Evolutionary conservation across 1,140 invertebrate genomes (phyloP).

Genomic region (Orussus abietinus): DNA sequence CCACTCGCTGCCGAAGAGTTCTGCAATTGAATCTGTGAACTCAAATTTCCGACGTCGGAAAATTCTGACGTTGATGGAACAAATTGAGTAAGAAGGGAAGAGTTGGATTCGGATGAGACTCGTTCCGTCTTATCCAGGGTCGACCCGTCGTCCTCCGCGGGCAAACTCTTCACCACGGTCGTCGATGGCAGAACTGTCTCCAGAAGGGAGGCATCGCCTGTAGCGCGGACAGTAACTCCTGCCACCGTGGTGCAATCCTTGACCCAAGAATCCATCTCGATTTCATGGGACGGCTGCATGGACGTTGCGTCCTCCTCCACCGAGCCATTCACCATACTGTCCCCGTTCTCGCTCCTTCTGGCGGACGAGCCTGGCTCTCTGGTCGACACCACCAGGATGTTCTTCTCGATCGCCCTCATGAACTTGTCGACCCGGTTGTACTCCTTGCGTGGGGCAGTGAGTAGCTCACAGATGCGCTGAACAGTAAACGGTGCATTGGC

Average conservation of each 20-base stretch:
- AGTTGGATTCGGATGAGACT: constrained; percentile 1
- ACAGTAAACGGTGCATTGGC: constrained; percentile 93
- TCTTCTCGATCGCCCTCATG: constrained; percentile 91
- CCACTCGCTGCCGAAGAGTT: constrained; percentile 16
- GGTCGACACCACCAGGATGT: constrained; percentile 92
- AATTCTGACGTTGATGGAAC: constrained; percentile 29
- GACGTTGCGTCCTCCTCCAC: constrained; percentile 41
- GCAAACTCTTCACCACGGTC: constrained; percentile 17
- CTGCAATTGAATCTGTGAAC: constrained; percentile 21
- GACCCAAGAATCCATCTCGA: constrained; percentile 49
- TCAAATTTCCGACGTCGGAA: constrained; percentile 17
- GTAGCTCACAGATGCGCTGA: constrained; percentile 89
- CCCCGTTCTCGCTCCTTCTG: constrained; percentile 63
- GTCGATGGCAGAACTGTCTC: constrained; percentile 18
- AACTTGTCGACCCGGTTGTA: constrained; percentile 96
- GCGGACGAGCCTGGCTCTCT: constrained; percentile 72
- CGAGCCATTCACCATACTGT: constrained; percentile 58
- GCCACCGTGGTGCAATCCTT: constrained; percentile 38
- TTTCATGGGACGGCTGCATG: constrained; percentile 34
- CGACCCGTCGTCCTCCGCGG: constrained; percentile 15
- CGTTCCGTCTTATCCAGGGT: constrained; percentile 16
- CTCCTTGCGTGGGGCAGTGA: constrained; percentile 86
- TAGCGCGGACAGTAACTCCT: constrained; percentile 23
- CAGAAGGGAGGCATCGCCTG: constrained; percentile 20
- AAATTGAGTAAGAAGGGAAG: too few species aligned